Evolutionary conservation across 2,113 vertebrate genomes (phyloP).

Genomic region (Poeciliopsis occidentalis): DNA sequence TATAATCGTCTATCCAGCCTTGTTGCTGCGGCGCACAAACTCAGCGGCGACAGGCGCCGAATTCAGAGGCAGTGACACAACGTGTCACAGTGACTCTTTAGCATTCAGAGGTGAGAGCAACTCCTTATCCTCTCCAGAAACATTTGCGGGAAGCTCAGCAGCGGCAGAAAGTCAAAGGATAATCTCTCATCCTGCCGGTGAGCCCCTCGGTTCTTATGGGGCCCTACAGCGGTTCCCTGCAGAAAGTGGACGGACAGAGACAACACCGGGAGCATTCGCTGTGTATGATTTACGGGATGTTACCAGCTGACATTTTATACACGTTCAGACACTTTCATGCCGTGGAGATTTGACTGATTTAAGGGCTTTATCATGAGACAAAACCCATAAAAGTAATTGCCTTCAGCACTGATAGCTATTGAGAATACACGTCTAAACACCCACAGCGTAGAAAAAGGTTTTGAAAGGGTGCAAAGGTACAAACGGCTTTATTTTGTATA

Average conservation of each 20-base stretch:
- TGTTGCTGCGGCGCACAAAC: conserved; percentile 27
- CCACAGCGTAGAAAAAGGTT: conserved; percentile 35
- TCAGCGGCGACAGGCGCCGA: conserved; percentile 9
- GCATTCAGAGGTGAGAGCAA: conserved; percentile 36
- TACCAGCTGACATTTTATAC: conserved; percentile 43
- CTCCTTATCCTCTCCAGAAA: conserved; percentile 38
- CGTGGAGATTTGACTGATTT: conserved; percentile 29
- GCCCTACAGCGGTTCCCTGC: conserved; percentile 26
- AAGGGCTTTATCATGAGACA: conserved; percentile 37
- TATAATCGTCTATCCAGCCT: conserved; percentile 40
- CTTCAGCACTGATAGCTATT: conserved; percentile 34
- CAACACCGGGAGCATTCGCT: conserved; percentile 46
- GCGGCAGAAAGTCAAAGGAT: conserved; percentile 45
- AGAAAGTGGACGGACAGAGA: conserved; percentile 35
- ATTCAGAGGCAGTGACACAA: conserved; percentile 33
- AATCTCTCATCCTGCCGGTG: conserved; percentile 62
- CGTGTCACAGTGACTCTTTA: conserved; percentile 53
- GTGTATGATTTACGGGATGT: conserved; percentile 53
- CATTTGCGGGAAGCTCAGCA: conserved; percentile 47
- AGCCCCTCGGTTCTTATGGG: conserved; percentile 50
- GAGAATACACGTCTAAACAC: conserved; percentile 38
- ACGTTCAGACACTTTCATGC: conserved; percentile 53
- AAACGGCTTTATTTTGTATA: conserved; percentile 25
- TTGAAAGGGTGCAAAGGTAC: conserved; percentile 21
- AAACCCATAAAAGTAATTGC: conserved; percentile 35